Percentiles rank a stretch among this genome's conserved stretches.
These are phyloP conservation scores for Ceramica pisi DNA, from an alignment of 2,888 invertebrate species.

Conservation along the genomic window DNA sequence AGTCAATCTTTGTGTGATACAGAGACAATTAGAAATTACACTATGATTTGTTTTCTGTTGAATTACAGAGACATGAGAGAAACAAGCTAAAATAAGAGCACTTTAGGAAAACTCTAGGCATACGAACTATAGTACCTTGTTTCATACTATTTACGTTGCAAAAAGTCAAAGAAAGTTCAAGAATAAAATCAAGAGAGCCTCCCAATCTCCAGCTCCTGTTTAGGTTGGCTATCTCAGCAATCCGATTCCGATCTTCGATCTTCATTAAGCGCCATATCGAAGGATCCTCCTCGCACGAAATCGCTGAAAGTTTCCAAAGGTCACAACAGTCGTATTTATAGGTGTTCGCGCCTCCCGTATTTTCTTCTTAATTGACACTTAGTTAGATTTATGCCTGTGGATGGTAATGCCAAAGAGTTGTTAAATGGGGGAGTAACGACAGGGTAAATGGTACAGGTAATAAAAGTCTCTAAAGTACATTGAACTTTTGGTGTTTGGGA, in stretches of 20 bases:
- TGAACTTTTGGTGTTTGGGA: slow-evolving; percentile 5
- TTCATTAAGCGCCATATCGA: slow-evolving; percentile 59
- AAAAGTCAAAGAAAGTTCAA: not conserved
- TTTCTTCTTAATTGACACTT: slow-evolving; percentile 80
- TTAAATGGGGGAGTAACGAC: slow-evolving; percentile 35
- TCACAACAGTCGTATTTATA: slow-evolving; percentile 70
- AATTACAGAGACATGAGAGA: too few species aligned
- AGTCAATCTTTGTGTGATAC: too few species aligned
- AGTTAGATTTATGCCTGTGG: slow-evolving; percentile 76
- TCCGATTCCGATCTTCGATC: slow-evolving; percentile 46
- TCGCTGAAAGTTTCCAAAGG: slow-evolving; percentile 65
- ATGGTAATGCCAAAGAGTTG: slow-evolving; percentile 66
- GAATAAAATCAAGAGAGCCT: slow-evolving; percentile 16
- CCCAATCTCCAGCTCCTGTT: not conserved
- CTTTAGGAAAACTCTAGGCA: too few species aligned
- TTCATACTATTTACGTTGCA: too few species aligned
- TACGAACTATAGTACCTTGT: too few species aligned
- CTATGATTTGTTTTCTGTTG: too few species aligned
- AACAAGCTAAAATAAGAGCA: too few species aligned
- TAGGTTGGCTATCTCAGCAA: slow-evolving; percentile 43
- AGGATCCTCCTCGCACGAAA: slow-evolving; percentile 37
- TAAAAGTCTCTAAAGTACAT: slow-evolving; percentile 11
- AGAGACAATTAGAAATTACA: too few species aligned
- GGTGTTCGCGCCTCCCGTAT: slow-evolving; percentile 73
- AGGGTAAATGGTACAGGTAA: slow-evolving; percentile 31